Percentiles rank a stretch among this genome's conserved stretches.
These are phyloP conservation scores for Macrochelys suwanniensis DNA, from an alignment of 2,797 vertebrate genomes.

Conservation along the genomic window DNA sequence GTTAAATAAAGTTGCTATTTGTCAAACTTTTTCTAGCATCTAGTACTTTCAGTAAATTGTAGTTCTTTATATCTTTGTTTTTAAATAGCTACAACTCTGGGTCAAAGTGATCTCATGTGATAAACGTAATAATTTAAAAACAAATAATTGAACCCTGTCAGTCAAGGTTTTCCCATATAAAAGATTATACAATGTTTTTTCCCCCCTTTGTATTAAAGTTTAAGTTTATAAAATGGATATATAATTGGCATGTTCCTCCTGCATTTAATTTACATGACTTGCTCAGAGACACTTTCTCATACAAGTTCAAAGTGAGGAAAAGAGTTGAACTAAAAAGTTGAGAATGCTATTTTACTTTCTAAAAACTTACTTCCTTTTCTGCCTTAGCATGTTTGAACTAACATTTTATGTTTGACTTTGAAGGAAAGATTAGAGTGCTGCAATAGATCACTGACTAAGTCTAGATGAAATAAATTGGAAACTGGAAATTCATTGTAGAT, in stretches of 20 bases:
- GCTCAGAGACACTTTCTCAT: neutral
- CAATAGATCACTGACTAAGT: neutral
- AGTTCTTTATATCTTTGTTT: neutral
- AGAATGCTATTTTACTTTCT: neutral
- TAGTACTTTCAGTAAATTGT: conserved; percentile 29
- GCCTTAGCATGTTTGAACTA: too few relatives aligned
- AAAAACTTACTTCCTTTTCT: too few relatives aligned
- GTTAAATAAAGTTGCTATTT: neutral
- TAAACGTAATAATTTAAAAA: neutral
- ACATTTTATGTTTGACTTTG: neutral
- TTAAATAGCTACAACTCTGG: neutral
- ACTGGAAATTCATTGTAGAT: neutral
- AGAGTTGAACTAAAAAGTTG: neutral
- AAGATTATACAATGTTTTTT: neutral
- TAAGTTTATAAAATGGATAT: neutral
- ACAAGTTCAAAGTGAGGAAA: neutral
- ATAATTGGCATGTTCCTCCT: neutral
- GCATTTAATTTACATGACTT: neutral
- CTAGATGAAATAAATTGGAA: neutral
- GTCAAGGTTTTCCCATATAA: neutral
- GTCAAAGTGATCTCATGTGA: neutral
- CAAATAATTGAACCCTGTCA: neutral
- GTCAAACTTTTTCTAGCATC: conserved; percentile 9
- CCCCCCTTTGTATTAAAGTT: neutral
- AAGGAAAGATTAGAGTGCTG: neutral